Percentiles rank a stretch among this genome's conserved stretches.
Conservation (phyloP, 2,113 vertebrate species). For the Budorcas taxicolor region DNA sequence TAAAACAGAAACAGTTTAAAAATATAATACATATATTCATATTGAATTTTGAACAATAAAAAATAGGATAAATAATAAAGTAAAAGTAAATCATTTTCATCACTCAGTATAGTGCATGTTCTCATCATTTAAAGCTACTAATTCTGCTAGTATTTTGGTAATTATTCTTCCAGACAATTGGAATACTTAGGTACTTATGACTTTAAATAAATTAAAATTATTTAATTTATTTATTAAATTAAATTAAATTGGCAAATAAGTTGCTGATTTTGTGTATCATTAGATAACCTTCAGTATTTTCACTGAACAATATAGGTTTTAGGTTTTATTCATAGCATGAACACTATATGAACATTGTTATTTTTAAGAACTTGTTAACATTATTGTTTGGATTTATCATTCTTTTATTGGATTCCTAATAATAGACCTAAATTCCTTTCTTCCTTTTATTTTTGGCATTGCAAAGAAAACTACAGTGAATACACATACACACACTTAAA, state of each 20-base stretch:
- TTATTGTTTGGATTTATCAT: neutral
- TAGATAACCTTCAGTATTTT: neutral
- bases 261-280: neutral
- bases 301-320: neutral
- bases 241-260: too few relatives aligned
- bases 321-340: neutral
- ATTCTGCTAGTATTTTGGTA: constrained; percentile 16
- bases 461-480: neutral
- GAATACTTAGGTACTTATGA: neutral
- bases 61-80: neutral
- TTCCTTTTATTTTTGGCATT: neutral
- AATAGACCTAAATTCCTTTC: neutral
- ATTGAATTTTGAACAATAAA: constrained; percentile 2
- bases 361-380: neutral
- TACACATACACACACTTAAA: neutral
- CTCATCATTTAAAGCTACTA: neutral
- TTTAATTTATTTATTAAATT: too few relatives aligned
- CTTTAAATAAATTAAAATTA: neutral
- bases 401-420: neutral
- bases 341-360: neutral
- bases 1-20: neutral
- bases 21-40: neutral
- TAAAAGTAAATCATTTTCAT: constrained; percentile 22
- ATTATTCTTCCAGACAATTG: neutral
- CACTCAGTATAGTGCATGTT: neutral